A percentile compares a stretch with the other conserved stretches of the same genome.
Conservation (phyloP, 53 echinoderm and acorn worm genomes). For the Temnopleurus reevesii region DNA sequence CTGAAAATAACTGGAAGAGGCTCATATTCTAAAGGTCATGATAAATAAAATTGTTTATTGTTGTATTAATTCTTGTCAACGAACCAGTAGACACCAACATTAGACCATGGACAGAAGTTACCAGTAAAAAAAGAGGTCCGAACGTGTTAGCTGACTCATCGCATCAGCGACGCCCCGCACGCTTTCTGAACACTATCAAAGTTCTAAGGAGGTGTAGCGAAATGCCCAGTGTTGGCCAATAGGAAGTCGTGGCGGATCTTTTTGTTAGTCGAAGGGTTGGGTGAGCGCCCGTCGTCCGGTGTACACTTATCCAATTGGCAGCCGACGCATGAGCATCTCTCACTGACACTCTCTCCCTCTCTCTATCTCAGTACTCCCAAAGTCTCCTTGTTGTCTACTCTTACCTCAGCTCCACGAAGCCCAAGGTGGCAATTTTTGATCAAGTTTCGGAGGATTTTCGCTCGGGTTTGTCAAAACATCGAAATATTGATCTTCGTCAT, state of each 20-base stretch:
- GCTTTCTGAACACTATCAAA: not conserved
- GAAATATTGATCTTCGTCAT: constrained; percentile 17
- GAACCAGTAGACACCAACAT: too few relatives aligned
- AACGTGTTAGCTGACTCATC: not conserved
- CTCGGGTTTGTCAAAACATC: constrained; percentile 26
- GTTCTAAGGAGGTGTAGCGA: constrained; percentile 29
- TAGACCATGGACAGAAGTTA: too few relatives aligned
- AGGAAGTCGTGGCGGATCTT: not conserved
- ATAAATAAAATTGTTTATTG: too few relatives aligned
- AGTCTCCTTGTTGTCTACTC: not conserved
- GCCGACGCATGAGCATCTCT: not conserved
- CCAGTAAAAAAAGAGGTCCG: not conserved
- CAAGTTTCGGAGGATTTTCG: constrained; percentile 23
- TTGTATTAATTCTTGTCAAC: too few relatives aligned
- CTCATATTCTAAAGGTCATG: too few relatives aligned
- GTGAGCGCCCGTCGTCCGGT: not conserved
- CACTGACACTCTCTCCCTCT: not conserved
- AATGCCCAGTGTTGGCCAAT: constrained; percentile 29
- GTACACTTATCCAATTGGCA: not conserved
- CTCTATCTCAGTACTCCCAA: too few relatives aligned
- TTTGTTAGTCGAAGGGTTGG: not conserved
- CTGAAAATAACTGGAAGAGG: too few relatives aligned
- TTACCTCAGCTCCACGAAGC: not conserved
- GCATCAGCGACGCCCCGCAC: not conserved
- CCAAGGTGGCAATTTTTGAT: not conserved